Conservation (phyloP, 2,888 invertebrate genomes). For the Catonia carolina region DNA sequence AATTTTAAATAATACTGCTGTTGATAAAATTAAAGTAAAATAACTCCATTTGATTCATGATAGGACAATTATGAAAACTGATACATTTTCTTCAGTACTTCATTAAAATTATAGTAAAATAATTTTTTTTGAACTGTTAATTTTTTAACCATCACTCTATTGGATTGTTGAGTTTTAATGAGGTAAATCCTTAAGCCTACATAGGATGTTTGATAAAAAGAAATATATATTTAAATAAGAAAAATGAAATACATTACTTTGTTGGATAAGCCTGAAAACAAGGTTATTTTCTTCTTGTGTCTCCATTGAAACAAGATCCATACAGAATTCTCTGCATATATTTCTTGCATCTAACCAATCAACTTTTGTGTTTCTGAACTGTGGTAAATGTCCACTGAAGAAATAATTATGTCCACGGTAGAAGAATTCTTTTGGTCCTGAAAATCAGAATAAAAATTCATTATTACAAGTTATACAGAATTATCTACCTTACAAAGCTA, state of each 20-base stretch:
- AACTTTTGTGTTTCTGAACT: constrained; percentile 68
- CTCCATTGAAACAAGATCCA: constrained; percentile 86
- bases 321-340: constrained; percentile 86
- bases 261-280: constrained; percentile 79
- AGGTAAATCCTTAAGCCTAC: too few species aligned
- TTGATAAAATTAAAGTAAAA: too few species aligned
- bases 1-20: too few species aligned
- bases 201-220: too few species aligned
- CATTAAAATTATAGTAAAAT: too few species aligned
- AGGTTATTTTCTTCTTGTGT: constrained; percentile 86
- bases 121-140: too few species aligned
- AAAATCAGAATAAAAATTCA: constrained; percentile 37
- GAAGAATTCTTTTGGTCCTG: constrained; percentile 86
- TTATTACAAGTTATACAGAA: not conserved
- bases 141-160: too few species aligned
- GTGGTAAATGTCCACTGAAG: constrained; percentile 74
- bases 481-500: not conserved
- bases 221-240: too few species aligned
- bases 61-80: too few species aligned
- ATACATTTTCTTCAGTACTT: too few species aligned
- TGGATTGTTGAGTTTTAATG: too few species aligned
- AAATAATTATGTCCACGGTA: constrained; percentile 84
- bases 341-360: constrained; percentile 90
- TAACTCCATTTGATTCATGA: too few species aligned
- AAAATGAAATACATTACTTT: constrained; percentile 51